Evolutionary conservation across 37 sponge, comb jelly and placozoan genomes (phyloP), one percentile per base, ranked within the genome.

Genomic region (Ianthella basta): DNA sequence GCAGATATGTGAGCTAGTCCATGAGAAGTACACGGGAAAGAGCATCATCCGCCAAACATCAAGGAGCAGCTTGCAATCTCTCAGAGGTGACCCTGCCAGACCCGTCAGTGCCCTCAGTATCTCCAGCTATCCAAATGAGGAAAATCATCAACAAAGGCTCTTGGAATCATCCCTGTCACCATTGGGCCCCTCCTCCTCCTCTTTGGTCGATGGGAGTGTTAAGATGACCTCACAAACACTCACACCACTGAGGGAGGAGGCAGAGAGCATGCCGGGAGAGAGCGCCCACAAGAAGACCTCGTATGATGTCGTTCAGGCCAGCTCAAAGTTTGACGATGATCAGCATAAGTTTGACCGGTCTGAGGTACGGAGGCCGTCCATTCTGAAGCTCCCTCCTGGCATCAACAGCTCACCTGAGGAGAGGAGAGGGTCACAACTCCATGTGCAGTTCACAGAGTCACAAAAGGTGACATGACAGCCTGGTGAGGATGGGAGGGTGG

Each of bases 401-500:
- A n/a, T n/a, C 18, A 2, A n/a, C 2, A 1, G 29, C 1, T 25
- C 27, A 61, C n/a, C 63, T 27, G 34, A 13, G 2, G 70, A 69
- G 29, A 32, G 12, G 35, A 69, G 6, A 30, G 4, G 34, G 35
- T 6, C 6, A 4, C 18, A 69, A 1, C 70, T 4, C 29, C 70
- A 30, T 69, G 70, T 69, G 34, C 29, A 69, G 35, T 69, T 69
- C 27, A 69, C 70, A 69, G 70, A 35, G 50, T 44, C 50, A 8
- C 50, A 44, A 8, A 3, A 3, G 3, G 6, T 8, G 50, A 44
- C 50, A 8, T 44, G 50, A 44, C 50, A 3, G 50, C 50, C 50
- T 44, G 50, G 50, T 44, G 50, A 44, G 50, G 50, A 10, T n/a
- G n/a, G n/a, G 50, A 44, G 50, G 50, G 3, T 44, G 50, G 8